Conservation (phyloP, 2,113 vertebrate genomes). For the Monopterus albus region DNA sequence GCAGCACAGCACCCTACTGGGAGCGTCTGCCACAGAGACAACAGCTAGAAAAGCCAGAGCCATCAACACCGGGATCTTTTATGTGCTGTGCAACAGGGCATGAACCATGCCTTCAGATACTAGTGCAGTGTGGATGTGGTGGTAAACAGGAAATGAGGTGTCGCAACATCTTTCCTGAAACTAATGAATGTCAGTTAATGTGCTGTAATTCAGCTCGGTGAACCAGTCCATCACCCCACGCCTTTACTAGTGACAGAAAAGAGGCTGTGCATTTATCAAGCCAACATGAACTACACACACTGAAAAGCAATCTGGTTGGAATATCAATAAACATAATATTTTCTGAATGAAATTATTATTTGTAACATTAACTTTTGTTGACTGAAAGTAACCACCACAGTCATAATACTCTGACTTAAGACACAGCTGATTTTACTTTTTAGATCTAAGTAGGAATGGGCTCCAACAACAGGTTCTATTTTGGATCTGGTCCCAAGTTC, state of each 20-base stretch:
- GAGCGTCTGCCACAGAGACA: slow-evolving; percentile 9
- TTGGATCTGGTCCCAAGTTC: too few species aligned
- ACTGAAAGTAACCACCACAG: too few species aligned
- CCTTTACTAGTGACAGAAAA: not conserved
- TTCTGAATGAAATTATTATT: not conserved
- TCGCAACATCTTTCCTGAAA: not conserved
- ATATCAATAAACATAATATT: not conserved
- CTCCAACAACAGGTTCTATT: too few species aligned
- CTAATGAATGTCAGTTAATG: not conserved
- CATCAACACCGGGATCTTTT: not conserved
- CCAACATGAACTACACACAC: not conserved
- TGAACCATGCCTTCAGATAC: too few species aligned
- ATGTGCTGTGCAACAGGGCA: not conserved
- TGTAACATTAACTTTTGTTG: too few species aligned
- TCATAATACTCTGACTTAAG: too few species aligned
- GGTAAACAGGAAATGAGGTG: not conserved
- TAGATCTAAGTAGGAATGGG: too few species aligned
- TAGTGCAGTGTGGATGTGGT: too few species aligned
- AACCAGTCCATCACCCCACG: too few species aligned
- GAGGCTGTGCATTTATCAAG: not conserved
- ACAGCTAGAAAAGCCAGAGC: not conserved
- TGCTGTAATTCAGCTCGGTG: too few species aligned
- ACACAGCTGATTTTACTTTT: too few species aligned
- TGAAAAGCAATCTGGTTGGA: not conserved
- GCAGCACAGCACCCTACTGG: slow-evolving; percentile 18